Evolutionary conservation across 2,888 invertebrate genomes (phyloP).

Genomic region (Chydorus sphaericus): DNA sequence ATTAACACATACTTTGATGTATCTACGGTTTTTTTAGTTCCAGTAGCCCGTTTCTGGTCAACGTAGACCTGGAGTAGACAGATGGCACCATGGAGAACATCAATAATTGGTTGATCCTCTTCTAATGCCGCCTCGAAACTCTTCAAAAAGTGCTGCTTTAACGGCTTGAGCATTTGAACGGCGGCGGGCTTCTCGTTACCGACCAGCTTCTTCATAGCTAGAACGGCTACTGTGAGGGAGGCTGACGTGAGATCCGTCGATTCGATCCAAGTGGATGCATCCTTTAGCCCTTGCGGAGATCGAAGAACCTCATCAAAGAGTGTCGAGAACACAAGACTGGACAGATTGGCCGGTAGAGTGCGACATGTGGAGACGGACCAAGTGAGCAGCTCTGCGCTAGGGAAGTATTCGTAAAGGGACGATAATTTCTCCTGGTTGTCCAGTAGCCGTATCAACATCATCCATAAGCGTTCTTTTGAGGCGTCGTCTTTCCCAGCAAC

Average conservation of each 20-base stretch:
- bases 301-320: neutral
- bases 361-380: neutral
- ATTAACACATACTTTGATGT: neutral
- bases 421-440: neutral
- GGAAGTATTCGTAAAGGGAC: slow-evolving; percentile 1
- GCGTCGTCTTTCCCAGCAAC: neutral
- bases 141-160: neutral
- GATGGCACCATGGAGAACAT: neutral
- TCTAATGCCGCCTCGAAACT: neutral
- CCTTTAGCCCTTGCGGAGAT: neutral
- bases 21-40: neutral
- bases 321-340: neutral
- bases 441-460: neutral
- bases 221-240: neutral
- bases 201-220: neutral
- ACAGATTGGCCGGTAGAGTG: neutral
- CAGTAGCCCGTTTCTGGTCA: neutral
- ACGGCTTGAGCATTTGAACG: neutral
- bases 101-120: neutral
- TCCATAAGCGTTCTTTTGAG: neutral
- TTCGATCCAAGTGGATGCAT: neutral
- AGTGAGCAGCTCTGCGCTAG: neutral
- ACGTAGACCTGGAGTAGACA: neutral
- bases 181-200: neutral
- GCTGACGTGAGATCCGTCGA: neutral